These are phyloP conservation scores for Apodemus agrarius DNA, from an alignment of 2,797 vertebrate genomes.

Conservation along the genomic window DNA sequence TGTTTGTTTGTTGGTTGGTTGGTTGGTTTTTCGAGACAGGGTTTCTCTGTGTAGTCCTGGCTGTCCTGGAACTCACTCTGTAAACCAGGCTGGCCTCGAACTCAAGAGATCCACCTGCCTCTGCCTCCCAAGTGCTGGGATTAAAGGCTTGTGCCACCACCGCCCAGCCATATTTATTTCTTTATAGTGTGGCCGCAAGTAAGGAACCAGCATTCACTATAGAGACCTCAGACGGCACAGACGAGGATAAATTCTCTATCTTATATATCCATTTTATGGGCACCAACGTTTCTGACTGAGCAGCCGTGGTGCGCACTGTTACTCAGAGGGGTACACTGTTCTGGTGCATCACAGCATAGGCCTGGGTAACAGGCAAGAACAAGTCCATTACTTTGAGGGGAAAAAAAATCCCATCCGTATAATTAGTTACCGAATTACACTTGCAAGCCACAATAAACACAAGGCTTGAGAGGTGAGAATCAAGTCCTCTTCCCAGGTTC, in stretches of 20 bases:
- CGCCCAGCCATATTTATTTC: constrained; percentile 26
- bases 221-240: background rate
- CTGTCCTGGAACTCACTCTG: too few species aligned
- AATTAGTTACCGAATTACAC: background rate
- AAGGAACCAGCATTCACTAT: background rate
- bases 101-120: too few species aligned
- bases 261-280: background rate
- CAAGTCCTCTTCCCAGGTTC: background rate
- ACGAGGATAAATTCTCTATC: background rate
- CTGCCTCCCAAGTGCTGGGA: too few species aligned
- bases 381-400: constrained; percentile 22
- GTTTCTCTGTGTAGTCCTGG: too few species aligned
- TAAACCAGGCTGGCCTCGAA: too few species aligned
- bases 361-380: background rate
- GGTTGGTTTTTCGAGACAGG: too few species aligned
- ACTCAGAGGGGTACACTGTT: background rate
- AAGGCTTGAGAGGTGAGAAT: background rate
- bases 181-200: background rate
- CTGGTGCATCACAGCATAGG: background rate
- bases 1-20: too few species aligned
- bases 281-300: background rate
- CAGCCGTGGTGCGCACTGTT: background rate
- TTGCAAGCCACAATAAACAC: constrained; percentile 42
- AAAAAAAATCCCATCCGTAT: background rate
- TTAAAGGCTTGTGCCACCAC: too few species aligned